Base-by-base conservation (phyloP, 2,113 vertebrate species). In the Nicator chloris region DNA sequence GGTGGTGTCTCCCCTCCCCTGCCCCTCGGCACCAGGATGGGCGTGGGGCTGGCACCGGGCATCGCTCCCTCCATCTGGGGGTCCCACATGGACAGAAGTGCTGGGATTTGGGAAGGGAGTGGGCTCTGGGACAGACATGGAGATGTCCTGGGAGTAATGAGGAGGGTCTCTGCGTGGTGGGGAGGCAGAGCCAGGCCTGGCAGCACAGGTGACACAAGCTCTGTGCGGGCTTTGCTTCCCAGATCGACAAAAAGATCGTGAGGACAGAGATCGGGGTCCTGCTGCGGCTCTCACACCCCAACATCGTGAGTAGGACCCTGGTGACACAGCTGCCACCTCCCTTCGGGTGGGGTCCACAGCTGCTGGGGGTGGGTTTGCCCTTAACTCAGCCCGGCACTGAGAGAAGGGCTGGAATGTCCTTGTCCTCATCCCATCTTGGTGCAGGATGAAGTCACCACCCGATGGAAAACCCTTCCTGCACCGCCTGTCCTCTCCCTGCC, bases 231-330 rank as follows among this genome's bases (percentile, higher is more conserved):
- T 90, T 79, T 83, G 33, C 61, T 77, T 93, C 93, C 64, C 94
- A 99, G 98, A 99, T 99, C 3, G 98, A 99, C 95, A 99, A 98
- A 89, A 99, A 99, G 96, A 99, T 99, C 0, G 98, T 99, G 61
- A 97, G 98, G 54, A 99, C 98, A 0, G 99, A 99, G 95, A 99
- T 99, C 3, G 98, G 98, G 35, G 98, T 99, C 77, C 94, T 99
- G 96, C 95, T 99, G 92, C 97, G 98, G 37, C 98, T 99, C 12
- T 99, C 98, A 0, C 99, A 99, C 90, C 98, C 98, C 26, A 98
- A 99, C 87, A 99, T 99, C 5, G 98, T 99, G 93, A 99, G 98
- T 97, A 59, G 1, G 1, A 37, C 9, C 82, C 37, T 13, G 0
- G 3, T 1, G 63, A 6, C 47, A 10, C 39, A 1, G 82, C 56